Evolutionary conservation across 2,888 invertebrate genomes (phyloP), one percentile per base, ranked within the genome.

Genomic region (Ectropis crepuscularia): DNA sequence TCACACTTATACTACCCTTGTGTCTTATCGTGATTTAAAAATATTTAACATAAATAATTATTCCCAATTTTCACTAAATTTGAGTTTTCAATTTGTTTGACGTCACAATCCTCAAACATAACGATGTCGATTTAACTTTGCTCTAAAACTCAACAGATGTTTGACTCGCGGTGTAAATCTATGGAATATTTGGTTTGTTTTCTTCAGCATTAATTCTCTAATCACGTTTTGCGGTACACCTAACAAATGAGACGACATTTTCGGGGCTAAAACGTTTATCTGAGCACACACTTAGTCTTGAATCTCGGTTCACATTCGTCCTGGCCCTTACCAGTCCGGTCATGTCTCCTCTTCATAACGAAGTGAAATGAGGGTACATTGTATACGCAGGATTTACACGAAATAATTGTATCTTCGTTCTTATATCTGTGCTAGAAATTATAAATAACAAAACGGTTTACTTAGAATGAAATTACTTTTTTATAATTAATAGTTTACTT

Each of bases 301-400:
- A 63, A 43, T 53, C 51, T 57, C 53, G 46, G 49, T 60, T 64
- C 54, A 61, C 65, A 55, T 57, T 57, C 43, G 39, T 62, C 47
- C 60, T 65, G 59, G 28, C 28, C 58, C 66, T 70, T 69, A 69
- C 70, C 72, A 72, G 67, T 70, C 62, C 63, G 53, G 69, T 61
- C 71, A 64, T 60, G 62, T 73, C 68, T 63, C 53, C 36, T 53
- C 58, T 46, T 72, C 68, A 61, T 69, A 69, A 71, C 69, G 69
- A 69, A 74, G 73, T 61, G 63, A 68, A 70, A 75, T 74, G 74
- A 73, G 69, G 65, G 72, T 67, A 65, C 66, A 49, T 68, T 67
- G 57, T 49, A 6, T 41, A 16, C 48, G 47, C 47, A 54, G 48
- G 62, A 65, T 63, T 67, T 61, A 64, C 64, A 59, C 57, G 46